These are phyloP conservation scores for Athripsodes cinereus DNA, from an alignment of 2,888 invertebrate genomes.

Conservation along the genomic window DNA sequence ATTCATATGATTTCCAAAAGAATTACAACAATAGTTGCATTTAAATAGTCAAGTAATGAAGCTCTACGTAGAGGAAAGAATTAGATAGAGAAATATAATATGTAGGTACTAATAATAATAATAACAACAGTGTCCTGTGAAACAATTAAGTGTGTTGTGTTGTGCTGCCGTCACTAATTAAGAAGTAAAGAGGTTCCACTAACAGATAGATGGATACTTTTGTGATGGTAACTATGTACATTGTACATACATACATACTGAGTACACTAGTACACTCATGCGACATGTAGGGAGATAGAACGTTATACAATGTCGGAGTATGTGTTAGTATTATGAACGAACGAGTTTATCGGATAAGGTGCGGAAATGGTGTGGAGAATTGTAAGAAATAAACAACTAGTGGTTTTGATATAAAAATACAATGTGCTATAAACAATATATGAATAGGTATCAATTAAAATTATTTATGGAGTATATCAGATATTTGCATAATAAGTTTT, in stretches of 20 bases:
- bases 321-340: slow-evolving; percentile 19
- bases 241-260: too few relatives aligned
- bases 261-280: too few relatives aligned
- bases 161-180: slow-evolving; percentile 24
- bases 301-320: background rate
- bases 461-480: too few relatives aligned
- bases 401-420: too few relatives aligned
- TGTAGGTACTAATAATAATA: background rate
- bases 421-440: too few relatives aligned
- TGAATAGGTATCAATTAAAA: too few relatives aligned
- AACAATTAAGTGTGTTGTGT: slow-evolving; percentile 19
- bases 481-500: too few relatives aligned
- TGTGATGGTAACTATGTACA: background rate
- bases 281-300: background rate
- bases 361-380: slow-evolving; percentile 2
- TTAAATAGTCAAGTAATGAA: too few relatives aligned
- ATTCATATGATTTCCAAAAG: too few relatives aligned
- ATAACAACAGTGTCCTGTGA: background rate
- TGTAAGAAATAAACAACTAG: background rate
- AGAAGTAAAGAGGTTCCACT: slow-evolving; percentile 23
- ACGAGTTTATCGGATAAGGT: slow-evolving; percentile 9
- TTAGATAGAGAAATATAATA: too few relatives aligned
- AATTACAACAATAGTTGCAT: too few relatives aligned
- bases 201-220: background rate
- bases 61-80: too few relatives aligned